Percentiles rank a stretch among this genome's conserved stretches.
phyloP scores from a whole-genome alignment of 2,113 vertebrate genomes.

The Crocuta crocuta region DNA sequence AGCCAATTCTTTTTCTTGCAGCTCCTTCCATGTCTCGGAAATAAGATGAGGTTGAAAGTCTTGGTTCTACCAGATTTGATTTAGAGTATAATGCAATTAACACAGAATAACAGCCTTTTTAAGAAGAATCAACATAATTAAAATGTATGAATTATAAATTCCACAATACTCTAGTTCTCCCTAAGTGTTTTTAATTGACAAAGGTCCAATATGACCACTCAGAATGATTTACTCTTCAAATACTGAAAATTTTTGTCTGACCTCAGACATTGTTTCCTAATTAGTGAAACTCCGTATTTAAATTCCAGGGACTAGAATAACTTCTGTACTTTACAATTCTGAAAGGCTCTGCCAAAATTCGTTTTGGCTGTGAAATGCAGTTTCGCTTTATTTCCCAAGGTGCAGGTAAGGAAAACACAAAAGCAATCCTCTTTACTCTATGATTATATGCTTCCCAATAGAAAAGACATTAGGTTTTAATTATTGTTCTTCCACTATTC shows the following conservation, averaged over 20 bases:
- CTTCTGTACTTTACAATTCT: background rate
- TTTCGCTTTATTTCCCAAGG: slow-evolving; percentile 70
- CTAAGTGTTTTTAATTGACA: slow-evolving; percentile 31
- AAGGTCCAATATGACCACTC: background rate
- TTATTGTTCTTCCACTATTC: slow-evolving; percentile 53
- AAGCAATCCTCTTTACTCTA: slow-evolving; percentile 32
- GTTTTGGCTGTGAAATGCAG: slow-evolving; percentile 52
- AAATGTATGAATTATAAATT: slow-evolving; percentile 11
- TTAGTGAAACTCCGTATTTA: slow-evolving; percentile 29
- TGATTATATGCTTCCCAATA: slow-evolving; percentile 29
- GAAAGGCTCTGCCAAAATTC: slow-evolving; percentile 41
- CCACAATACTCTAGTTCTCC: background rate
- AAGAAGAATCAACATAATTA: background rate
- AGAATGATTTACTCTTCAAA: slow-evolving; percentile 19
- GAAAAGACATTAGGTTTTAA: slow-evolving; percentile 70
- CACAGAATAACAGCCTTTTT: background rate
- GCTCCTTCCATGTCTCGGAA: background rate
- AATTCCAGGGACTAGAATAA: slow-evolving; percentile 51
- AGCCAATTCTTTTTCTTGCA: background rate
- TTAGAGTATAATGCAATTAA: background rate
- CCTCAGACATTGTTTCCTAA: slow-evolving; percentile 24
- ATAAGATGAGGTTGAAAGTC: background rate
- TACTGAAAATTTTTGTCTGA: slow-evolving; percentile 1
- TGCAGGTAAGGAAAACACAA: slow-evolving; percentile 50
- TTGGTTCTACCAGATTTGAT: background rate